Evolutionary conservation across 2,888 invertebrate species (phyloP).

Genomic region (Drosophila anomalipes): DNA sequence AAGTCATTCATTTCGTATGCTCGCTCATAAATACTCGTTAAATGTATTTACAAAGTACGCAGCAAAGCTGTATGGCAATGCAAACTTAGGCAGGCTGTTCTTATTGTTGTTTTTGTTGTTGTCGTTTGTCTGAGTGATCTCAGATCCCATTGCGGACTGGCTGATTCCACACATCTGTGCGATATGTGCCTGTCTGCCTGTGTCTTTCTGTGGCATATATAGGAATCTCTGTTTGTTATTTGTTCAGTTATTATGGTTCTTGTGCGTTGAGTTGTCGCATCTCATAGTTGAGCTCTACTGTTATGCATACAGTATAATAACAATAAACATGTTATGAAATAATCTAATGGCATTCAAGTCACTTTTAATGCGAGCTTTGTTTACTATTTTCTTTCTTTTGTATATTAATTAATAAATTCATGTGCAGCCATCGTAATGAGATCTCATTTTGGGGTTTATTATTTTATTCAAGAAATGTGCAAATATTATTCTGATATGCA

Average conservation of each 20-base stretch:
- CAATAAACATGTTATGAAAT: conserved; percentile 9
- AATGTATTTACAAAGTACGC: conserved; percentile 68
- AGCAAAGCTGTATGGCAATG: conserved; percentile 48
- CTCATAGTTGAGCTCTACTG: conserved; percentile 44
- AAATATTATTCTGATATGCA: background rate
- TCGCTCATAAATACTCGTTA: conserved; percentile 73
- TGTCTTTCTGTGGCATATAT: conserved; percentile 1
- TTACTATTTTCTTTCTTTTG: background rate
- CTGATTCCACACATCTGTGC: background rate
- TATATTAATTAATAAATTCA: background rate
- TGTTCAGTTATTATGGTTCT: conserved; percentile 26
- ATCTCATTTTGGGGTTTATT: background rate
- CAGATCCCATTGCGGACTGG: background rate
- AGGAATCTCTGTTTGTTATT: conserved; percentile 30
- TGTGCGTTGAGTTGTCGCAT: conserved; percentile 15
- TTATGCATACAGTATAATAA: conserved; percentile 3
- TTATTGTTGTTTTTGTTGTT: conserved; percentile 12
- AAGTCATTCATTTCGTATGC: conserved; percentile 73
- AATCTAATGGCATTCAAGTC: background rate
- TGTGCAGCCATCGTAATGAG: background rate
- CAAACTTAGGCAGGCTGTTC: conserved; percentile 37
- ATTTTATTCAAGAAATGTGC: background rate
- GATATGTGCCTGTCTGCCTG: conserved; percentile 1
- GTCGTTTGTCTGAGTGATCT: conserved; percentile 24
- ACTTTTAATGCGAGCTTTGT: background rate